Base-by-base conservation (phyloP, 2,113 vertebrate species). In the Hiodon tergisus region DNA sequence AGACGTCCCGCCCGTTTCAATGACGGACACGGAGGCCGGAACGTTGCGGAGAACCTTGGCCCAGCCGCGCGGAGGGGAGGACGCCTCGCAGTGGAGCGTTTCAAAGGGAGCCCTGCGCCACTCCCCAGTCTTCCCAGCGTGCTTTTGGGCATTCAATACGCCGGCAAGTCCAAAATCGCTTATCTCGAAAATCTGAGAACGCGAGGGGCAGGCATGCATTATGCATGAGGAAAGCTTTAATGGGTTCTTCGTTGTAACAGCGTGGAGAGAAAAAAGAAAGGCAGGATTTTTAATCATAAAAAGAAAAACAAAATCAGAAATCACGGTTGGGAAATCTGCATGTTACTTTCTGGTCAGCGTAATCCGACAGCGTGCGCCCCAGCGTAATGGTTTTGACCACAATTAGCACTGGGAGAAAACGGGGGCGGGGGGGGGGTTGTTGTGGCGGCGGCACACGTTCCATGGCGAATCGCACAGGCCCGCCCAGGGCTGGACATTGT, bases 331-430 rank as follows among this genome's bases (percentile, higher is more conserved):
- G 80, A 85, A 85, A 88, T 88, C 80, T 86, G 81, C 81, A 84
- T 84, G 84, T 87, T 85, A 89, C 86, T 88, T 86, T 84, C 82
- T 80, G 82, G 83, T 86, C 81, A 86, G 74, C 76, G 69, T 82
- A 85, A 85, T 87, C 83, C 85, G 87, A 86, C 86, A 84, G 79
- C 55, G 84, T 80, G 81, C 78, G 82, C 87, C 84, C 82, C 82
- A 82, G 83, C 54, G 79, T 86, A 83, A 87, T 84, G 73, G 80
- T 81, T 78, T 76, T 82, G 81, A 86, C 81, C 83, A 83, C 81
- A 86, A 89, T 90, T 87, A 88, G 81, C 82, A 87, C 87, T 83
- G 85, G 83, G 71, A 79, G 82, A 83, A 85, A 89, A 84, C 81
- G 77, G 79, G 81, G 81, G 82, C 83, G 80, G 79, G 79, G 73